Evolutionary conservation across 2,797 vertebrate species (phyloP).

Genomic region (Anabacerthia variegaticeps): DNA sequence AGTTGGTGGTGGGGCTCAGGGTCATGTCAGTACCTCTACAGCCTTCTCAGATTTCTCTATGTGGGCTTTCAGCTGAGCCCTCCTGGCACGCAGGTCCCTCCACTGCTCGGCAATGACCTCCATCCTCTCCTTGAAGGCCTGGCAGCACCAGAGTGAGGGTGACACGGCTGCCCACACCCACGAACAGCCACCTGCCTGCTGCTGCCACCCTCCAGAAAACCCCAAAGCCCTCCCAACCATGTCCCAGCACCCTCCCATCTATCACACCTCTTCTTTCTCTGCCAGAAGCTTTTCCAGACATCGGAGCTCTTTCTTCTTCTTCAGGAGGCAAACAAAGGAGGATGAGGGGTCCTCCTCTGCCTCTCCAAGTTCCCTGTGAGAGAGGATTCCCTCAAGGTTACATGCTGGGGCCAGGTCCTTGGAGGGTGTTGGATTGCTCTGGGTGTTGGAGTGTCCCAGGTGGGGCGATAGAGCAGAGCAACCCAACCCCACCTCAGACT

Average conservation of each 20-base stretch:
- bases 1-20: too few relatives aligned
- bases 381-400: background rate
- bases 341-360: background rate
- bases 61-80: slow-evolving; percentile 58
- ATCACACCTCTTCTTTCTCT: background rate
- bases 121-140: slow-evolving; percentile 64
- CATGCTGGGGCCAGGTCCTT: accelerated
- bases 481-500: background rate
- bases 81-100: slow-evolving; percentile 44
- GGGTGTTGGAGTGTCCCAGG: background rate
- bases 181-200: background rate
- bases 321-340: background rate
- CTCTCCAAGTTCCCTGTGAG: background rate
- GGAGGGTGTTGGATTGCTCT: too few relatives aligned
- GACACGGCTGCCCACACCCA: accelerated
- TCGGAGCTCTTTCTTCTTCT: background rate
- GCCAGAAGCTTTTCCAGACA: background rate
- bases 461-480: background rate
- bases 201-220: background rate
- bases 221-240: too few relatives aligned
- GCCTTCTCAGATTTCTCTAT: slow-evolving; percentile 44
- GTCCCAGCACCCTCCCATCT: background rate
- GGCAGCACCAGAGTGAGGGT: accelerated
- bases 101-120: slow-evolving; percentile 19
- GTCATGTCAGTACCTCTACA: slow-evolving; percentile 59